Percentiles rank a stretch among this genome's conserved stretches.
These are phyloP conservation scores for Cephalophus harveyi DNA, from an alignment of 2,113 vertebrate species.

Conservation along the genomic window DNA sequence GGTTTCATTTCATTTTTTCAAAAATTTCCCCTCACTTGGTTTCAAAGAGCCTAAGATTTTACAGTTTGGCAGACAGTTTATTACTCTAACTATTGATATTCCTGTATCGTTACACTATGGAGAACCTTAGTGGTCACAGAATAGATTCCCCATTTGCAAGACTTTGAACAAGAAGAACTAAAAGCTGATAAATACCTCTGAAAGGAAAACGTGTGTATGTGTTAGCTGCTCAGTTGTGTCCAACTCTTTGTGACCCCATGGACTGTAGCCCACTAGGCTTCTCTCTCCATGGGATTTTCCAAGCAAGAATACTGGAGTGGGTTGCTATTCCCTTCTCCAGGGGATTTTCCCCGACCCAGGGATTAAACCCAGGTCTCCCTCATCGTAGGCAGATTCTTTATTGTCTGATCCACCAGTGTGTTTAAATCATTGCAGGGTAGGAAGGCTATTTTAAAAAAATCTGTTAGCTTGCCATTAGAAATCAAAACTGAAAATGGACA, in stretches of 20 bases:
- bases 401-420: not conserved
- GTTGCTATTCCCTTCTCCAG: not conserved
- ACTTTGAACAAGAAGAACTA: conserved; percentile 8
- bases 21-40: not conserved
- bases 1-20: conserved; percentile 18
- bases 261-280: not conserved
- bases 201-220: not conserved
- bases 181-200: not conserved
- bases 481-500: not conserved
- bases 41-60: conserved; percentile 33
- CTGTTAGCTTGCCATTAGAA: not conserved
- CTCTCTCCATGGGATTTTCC: not conserved
- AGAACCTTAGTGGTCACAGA: not conserved
- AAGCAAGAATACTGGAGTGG: not conserved
- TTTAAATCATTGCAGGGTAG: not conserved
- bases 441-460: not conserved
- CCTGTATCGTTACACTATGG: not conserved
- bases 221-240: not conserved
- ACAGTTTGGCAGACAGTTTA: not conserved
- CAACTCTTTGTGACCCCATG: not conserved
- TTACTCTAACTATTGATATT: not conserved
- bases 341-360: not conserved
- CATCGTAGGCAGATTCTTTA: not conserved
- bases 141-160: not conserved
- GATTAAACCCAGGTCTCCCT: not conserved